Evolutionary conservation across 2,113 vertebrate species (phyloP), one percentile per base, ranked within the genome.

Genomic region (Tetrao urogallus): DNA sequence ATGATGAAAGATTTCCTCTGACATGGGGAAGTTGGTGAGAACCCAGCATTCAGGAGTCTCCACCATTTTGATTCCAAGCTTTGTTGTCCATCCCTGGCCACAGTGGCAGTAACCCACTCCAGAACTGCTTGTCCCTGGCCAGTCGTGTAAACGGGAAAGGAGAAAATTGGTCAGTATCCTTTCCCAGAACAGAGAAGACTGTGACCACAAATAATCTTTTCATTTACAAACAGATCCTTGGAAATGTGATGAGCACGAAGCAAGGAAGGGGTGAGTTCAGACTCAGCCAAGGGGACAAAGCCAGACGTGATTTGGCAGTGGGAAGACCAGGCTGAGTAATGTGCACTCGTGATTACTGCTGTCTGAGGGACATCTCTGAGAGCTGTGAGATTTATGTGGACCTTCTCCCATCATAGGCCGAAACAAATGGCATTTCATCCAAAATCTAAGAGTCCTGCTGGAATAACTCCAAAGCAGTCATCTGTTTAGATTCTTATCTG

Each of bases 341-440:
- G 30, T 42, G 22, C 30, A 11, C 15, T 48, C 1, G 0, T 63
- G 40, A 10, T 45, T 57, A 13, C 11, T 63, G 57, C 22, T 71
- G 43, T 72, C 58, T 57, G 19, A 28, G 36, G 14, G 27, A 77
- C 42, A 54, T 36, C n/a, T 64, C 57, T 47, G n/a, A 0, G 11
- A 30, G 52, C 42, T 65, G 12, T 5, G 30, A 52, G 42, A 20
- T 48, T 11, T 15, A 6, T 30, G 15, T 25, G 38, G 6, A 80
- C 6, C 9, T 52, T 88, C 32, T 75, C 28, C 40, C 36, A 7
- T 71, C 0, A 0, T 4, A 42, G 30, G 65, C 28, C 38, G 72
- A n/a, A 6, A 17, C 1, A 0, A 61, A 5, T 81, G 60, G 64
- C 43, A 45, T 80, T 57, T 17, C 45, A 56, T 54, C 64, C 76